phyloP scores from a whole-genome alignment of 1,140 invertebrate genomes.

The Coelopa frigida region DNA sequence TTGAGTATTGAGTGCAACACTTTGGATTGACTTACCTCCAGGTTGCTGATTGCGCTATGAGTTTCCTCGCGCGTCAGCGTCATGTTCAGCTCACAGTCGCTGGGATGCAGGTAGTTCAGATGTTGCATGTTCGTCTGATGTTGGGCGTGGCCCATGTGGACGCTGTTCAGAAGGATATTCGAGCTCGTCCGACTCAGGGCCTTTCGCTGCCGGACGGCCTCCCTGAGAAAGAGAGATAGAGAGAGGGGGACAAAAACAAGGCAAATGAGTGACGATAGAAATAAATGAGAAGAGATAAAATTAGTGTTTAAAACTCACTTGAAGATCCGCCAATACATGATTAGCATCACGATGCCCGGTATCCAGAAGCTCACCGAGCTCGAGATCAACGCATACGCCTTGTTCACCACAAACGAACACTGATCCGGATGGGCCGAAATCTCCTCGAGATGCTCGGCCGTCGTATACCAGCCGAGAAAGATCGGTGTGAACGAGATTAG shows the following conservation, averaged over 20 bases:
- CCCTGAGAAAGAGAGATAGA: too few species aligned
- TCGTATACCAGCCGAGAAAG: constrained; percentile 88
- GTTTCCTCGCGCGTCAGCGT: constrained; percentile 46
- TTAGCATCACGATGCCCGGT: constrained; percentile 86
- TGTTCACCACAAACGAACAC: constrained; percentile 83
- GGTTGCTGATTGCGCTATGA: constrained; percentile 50
- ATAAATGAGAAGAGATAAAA: neutral
- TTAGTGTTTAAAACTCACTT: constrained; percentile 51
- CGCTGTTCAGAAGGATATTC: constrained; percentile 73
- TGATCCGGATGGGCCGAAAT: constrained; percentile 63
- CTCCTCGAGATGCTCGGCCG: constrained; percentile 64
- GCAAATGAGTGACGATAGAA: neutral
- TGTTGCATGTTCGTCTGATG: constrained; percentile 58
- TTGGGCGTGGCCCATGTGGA: constrained; percentile 69
- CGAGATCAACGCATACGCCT: constrained; percentile 81
- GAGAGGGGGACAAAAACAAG: constrained; percentile 3
- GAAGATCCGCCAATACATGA: constrained; percentile 85
- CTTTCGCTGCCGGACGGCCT: constrained; percentile 81
- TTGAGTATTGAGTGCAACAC: neutral
- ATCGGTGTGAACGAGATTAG: constrained; percentile 94
- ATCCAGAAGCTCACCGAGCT: constrained; percentile 93
- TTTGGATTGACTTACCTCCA: constrained; percentile 33
- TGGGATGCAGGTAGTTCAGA: constrained; percentile 55
- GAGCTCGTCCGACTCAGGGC: constrained; percentile 72
- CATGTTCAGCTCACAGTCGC: constrained; percentile 50